Conservation (phyloP, 2,113 vertebrate species). For the Xenopus tropicalis region DNA sequence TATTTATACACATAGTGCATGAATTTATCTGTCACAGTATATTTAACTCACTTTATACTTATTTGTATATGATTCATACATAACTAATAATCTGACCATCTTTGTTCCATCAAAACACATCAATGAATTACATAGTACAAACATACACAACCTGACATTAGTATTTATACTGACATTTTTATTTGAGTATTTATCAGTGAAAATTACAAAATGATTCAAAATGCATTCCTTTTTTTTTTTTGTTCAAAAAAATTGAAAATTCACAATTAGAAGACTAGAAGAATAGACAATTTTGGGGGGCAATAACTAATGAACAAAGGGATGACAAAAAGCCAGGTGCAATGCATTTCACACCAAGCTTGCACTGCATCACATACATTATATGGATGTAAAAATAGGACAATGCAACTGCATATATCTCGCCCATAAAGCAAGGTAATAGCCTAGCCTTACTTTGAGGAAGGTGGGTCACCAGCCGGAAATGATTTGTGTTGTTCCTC, state of each 20-base stretch:
- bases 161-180: constrained; percentile 8
- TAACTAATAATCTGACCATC: too few relatives aligned
- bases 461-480: neutral
- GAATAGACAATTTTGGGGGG: constrained; percentile 36
- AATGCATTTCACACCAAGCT: constrained; percentile 3
- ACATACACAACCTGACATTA: neutral
- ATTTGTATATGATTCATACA: too few relatives aligned
- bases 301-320: constrained; percentile 16
- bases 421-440: neutral
- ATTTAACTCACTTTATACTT: too few relatives aligned
- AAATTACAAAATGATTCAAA: constrained; percentile 46
- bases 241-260: constrained; percentile 22
- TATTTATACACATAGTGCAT: too few relatives aligned
- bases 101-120: neutral
- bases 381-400: constrained; percentile 15
- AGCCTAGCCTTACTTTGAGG: neutral
- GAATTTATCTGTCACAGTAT: too few relatives aligned
- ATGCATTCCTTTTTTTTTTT: constrained; percentile 37
- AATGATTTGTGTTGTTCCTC: neutral
- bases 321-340: constrained; percentile 10
- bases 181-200: constrained; percentile 33
- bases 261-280: constrained; percentile 45
- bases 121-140: neutral
- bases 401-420: constrained; percentile 24
- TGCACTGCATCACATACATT: constrained; percentile 8